These are phyloP conservation scores for Ctenoplectra terminalis DNA, from an alignment of 1,140 invertebrate genomes.

Conservation along the genomic window DNA sequence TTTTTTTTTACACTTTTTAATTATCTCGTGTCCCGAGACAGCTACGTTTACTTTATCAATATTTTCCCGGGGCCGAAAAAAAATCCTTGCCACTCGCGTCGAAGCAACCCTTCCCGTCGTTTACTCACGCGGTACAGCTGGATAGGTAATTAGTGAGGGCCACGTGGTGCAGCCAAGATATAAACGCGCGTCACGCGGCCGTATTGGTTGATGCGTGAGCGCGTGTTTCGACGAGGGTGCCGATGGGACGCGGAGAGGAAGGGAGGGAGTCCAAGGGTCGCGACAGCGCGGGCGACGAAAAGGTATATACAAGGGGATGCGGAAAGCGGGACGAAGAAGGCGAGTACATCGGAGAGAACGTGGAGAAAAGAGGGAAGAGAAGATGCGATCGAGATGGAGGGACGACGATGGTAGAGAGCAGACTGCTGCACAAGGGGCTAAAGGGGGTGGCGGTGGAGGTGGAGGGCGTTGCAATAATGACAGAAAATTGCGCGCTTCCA, in stretches of 20 bases:
- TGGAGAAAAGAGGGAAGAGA: background rate
- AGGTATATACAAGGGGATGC: background rate
- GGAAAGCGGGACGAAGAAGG: background rate
- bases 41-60: slow-evolving; percentile 48
- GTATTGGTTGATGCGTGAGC: slow-evolving; percentile 60
- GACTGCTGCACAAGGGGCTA: background rate
- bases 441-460: background rate
- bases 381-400: slow-evolving; percentile 42
- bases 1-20: background rate
- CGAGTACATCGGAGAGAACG: background rate
- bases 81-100: slow-evolving; percentile 33
- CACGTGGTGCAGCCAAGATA: slow-evolving; percentile 64
- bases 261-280: background rate
- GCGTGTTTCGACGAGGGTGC: slow-evolving; percentile 47
- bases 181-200: slow-evolving; percentile 42
- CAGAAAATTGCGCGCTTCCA: slow-evolving; percentile 76
- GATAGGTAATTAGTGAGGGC: slow-evolving; percentile 68
- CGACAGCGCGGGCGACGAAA: background rate
- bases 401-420: slow-evolving; percentile 6
- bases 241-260: slow-evolving; percentile 23
- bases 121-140: slow-evolving; percentile 48
- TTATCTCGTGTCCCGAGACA: slow-evolving; percentile 27
- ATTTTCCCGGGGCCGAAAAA: slow-evolving; percentile 26
- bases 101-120: slow-evolving; percentile 42
- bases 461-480: slow-evolving; percentile 69